phyloP scores from a whole-genome alignment of 2,113 vertebrate genomes.

The Sialia sialis region DNA sequence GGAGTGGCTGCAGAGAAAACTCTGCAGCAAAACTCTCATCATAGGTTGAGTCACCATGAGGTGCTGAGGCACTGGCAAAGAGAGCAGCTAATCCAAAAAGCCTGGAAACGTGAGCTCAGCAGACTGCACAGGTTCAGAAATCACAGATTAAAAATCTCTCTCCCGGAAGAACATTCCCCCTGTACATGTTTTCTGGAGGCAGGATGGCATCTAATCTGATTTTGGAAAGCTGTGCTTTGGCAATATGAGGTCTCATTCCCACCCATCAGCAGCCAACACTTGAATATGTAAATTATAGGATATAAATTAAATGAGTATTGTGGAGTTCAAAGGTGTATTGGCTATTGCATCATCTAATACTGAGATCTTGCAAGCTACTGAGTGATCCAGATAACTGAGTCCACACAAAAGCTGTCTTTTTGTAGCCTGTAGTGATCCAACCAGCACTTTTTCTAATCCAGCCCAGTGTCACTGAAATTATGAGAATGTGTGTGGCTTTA shows the following conservation, averaged over 20 bases:
- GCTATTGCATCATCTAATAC: neutral
- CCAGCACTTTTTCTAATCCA: neutral
- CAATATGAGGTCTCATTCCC: neutral
- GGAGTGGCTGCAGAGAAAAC: neutral
- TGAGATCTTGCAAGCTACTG: accelerated
- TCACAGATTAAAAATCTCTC: neutral
- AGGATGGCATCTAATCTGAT: neutral
- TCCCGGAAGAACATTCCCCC: neutral
- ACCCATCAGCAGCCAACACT: neutral
- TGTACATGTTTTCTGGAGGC: neutral
- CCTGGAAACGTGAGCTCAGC: neutral
- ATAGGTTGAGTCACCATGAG: neutral
- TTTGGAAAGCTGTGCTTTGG: neutral
- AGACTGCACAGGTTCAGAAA: neutral
- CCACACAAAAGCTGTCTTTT: neutral
- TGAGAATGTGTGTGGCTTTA: accelerated
- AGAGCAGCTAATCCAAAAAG: neutral
- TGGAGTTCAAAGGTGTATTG: neutral
- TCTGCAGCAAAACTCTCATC: neutral
- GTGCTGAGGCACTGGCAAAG: neutral
- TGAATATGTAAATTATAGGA: neutral
- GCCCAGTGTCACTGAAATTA: neutral
- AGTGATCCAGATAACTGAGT: neutral
- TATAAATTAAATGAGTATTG: neutral
- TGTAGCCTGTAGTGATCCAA: neutral